A percentile compares a stretch with the other conserved stretches of the same genome.
phyloP scores from a whole-genome alignment of 2,888 invertebrate species.

The Tholera decimalis region DNA sequence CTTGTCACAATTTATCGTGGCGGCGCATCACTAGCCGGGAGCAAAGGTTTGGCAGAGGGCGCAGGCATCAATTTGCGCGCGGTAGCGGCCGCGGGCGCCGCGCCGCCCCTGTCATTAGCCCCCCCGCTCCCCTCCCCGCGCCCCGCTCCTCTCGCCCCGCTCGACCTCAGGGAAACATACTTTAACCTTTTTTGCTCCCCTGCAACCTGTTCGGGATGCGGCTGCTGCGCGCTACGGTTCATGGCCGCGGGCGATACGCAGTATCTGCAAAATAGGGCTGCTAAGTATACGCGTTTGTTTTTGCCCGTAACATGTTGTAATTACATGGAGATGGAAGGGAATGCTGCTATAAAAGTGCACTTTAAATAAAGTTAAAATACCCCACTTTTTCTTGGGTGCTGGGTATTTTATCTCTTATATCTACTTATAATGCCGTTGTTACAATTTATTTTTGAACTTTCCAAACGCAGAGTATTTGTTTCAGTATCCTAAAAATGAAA shows the following conservation, averaged over 20 bases:
- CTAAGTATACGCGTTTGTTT: slow-evolving; percentile 62
- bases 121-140: slow-evolving; percentile 68
- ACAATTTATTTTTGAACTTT: not conserved
- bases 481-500: too few relatives aligned
- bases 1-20: slow-evolving; percentile 86
- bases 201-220: slow-evolving; percentile 90
- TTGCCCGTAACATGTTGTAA: slow-evolving; percentile 62
- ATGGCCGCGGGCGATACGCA: slow-evolving; percentile 89
- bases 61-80: slow-evolving; percentile 91
- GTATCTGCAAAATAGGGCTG: slow-evolving; percentile 76
- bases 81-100: slow-evolving; percentile 90
- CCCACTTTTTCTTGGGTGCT: slow-evolving; percentile 8
- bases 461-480: not conserved
- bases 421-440: not conserved
- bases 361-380: slow-evolving; percentile 50
- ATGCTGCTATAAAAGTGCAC: slow-evolving; percentile 51
- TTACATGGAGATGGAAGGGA: slow-evolving; percentile 59
- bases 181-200: slow-evolving; percentile 91
- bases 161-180: slow-evolving; percentile 82
- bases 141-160: slow-evolving; percentile 65
- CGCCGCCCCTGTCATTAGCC: slow-evolving; percentile 90
- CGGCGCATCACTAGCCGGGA: slow-evolving; percentile 89
- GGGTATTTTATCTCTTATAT: slow-evolving; percentile 12
- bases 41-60: slow-evolving; percentile 89
- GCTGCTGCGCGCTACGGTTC: slow-evolving; percentile 88